A percentile compares a stretch with the other conserved stretches of the same genome.
Conservation (phyloP, 1,140 invertebrate genomes). For the Lethocerus indicus region DNA sequence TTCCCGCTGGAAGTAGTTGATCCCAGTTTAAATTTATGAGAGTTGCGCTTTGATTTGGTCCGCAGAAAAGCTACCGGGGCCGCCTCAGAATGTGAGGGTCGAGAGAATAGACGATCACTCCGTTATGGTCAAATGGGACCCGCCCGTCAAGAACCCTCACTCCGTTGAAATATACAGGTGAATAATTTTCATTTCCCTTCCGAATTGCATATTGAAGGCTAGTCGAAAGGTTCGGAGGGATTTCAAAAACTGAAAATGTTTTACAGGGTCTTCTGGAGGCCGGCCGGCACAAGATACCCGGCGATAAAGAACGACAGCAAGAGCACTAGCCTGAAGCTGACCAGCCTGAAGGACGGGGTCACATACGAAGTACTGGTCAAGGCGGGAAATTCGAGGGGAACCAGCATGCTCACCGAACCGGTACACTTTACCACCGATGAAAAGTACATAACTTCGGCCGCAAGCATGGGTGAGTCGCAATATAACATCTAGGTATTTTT, state of each 20-base stretch:
- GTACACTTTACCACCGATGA: constrained; percentile 52
- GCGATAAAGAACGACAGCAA: constrained; percentile 52
- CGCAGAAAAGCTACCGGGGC: constrained; percentile 44
- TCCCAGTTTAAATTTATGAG: too few relatives aligned
- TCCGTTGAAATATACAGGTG: constrained; percentile 61
- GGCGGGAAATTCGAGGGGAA: constrained; percentile 61
- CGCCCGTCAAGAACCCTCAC: constrained; percentile 60
- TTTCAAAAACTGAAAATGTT: not conserved
- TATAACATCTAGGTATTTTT: too few relatives aligned
- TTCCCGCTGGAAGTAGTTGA: too few relatives aligned
- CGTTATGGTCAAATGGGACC: constrained; percentile 51
- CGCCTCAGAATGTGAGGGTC: constrained; percentile 51
- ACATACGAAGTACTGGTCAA: constrained; percentile 65
- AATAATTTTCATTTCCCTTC: constrained; percentile 13
- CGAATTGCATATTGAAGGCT: constrained; percentile 16
- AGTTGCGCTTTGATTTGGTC: too few relatives aligned
- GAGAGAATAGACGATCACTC: constrained; percentile 36
- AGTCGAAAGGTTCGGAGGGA: too few relatives aligned
- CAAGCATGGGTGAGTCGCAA: constrained; percentile 32
- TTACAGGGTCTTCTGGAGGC: constrained; percentile 32
- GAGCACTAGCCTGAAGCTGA: constrained; percentile 44
- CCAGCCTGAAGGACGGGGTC: constrained; percentile 46
- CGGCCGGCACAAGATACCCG: constrained; percentile 24
- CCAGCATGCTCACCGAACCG: constrained; percentile 50
- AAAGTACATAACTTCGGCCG: constrained; percentile 41